phyloP scores from a whole-genome alignment of 2,888 invertebrate genomes.

The Atrina japonica region DNA sequence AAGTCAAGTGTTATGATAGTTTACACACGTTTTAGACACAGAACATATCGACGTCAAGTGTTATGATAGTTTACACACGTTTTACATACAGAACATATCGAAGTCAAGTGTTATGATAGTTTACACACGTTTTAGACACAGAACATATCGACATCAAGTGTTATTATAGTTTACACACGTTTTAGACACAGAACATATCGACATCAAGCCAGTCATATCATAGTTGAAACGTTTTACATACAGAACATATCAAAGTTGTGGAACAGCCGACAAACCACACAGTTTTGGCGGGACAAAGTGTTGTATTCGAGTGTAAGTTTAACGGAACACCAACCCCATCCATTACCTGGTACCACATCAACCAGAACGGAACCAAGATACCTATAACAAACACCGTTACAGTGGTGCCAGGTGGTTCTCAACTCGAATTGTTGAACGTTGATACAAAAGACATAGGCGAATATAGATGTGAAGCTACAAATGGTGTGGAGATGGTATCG shows the following conservation, averaged over 20 bases:
- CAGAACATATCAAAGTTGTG: slow-evolving; percentile 56
- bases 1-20: no score
- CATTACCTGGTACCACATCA: slow-evolving; percentile 86
- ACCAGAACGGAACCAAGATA: slow-evolving; percentile 41
- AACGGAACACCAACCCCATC: slow-evolving; percentile 74
- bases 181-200: no score
- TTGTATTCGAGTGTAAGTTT: slow-evolving; percentile 73
- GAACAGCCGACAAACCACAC: slow-evolving; percentile 51
- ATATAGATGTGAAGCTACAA: slow-evolving; percentile 54
- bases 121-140: no score
- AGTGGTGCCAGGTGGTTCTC: slow-evolving; percentile 48
- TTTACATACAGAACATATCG: no score
- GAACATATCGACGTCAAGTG: no score
- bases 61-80: no score
- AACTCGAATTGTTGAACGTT: slow-evolving; percentile 46
- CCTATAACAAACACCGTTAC: slow-evolving; percentile 43
- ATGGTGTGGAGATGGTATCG: slow-evolving; percentile 53
- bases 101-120: no score
- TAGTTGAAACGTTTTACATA: slow-evolving; percentile 15
- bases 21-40: no score
- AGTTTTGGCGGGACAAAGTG: slow-evolving; percentile 84
- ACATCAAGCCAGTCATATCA: no score
- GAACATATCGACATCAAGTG: no score
- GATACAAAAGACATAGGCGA: slow-evolving; percentile 41
- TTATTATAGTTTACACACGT: no score